Evolutionary conservation across 2,888 invertebrate species (phyloP), one percentile per base, ranked within the genome.

Genomic region (Cataglyphis albicans): DNA sequence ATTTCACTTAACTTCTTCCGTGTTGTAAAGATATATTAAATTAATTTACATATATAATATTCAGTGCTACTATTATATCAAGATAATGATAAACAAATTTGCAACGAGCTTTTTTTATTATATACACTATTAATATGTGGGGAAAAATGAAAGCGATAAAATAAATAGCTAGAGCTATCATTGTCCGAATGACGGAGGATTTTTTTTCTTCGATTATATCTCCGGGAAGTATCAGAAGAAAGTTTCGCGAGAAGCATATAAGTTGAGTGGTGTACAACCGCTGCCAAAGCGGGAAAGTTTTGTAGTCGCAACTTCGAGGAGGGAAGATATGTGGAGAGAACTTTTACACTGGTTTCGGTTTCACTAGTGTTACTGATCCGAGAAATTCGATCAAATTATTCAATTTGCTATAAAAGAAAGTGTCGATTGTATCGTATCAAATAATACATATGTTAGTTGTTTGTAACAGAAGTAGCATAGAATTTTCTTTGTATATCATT

Each of bases 321-420:
- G 86, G 87, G 35, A 73, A 83, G 64, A 80, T 74, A n/a, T n/a
- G 38, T 67, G 3, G 52, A 52, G 68, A 81, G 65, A 72, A 83
- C 81, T 87, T 87, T 86, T 86, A 84, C 72, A 89, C 89, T 84
- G 84, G 89, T 89, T 83, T 78, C 68, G 48, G 82, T 89, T 89
- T 89, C 89, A 81, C 89, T 84, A 52, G 52, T 41, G 63, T 41
- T 73, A 74, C 55, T 80, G 44, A 73, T 48, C 35, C 80, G 80
- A 83, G 84, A 88, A 85, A 88, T 83, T 86, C 63, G 48, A 65
- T 82, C 70, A 72, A 65, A 65, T 72, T 75, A 78, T 38, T 59
- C 44, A 80, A 70, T 81, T 81, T 55, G 64, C 38, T 61, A 21
- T 15, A 44, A 15, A 81, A 38, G 74, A 73, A 74, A 72, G 63